Evolutionary conservation across 2,888 invertebrate species (phyloP), one percentile per base, ranked within the genome.

Genomic region (Crocallis elinguaria): DNA sequence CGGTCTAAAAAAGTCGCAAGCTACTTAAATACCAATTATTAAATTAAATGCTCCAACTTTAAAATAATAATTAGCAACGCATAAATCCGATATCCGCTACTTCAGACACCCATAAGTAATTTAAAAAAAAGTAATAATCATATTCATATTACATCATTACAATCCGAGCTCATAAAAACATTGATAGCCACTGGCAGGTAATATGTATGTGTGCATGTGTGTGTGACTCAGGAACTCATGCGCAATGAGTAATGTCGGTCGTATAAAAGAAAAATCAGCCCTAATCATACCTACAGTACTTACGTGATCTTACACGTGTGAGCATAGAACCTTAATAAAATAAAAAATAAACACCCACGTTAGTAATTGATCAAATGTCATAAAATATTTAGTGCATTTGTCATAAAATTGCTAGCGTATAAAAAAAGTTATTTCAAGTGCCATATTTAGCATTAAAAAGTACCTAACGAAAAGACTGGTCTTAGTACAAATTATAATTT

Each of bases 211-310:
- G 12, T 19, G 9, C 6, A 13, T 21, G 30, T 43, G 43, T 43
- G 36, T 19, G 44, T 54, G 58, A 62, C 9, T 61, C 62, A 62
- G n/a, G n/a, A n/a, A n/a, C n/a, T n/a, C n/a, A n/a, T n/a, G n/a
- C n/a, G n/a, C n/a, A n/a, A n/a, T 25, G 17, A 46, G 35, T 37
- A 48, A 35, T 39, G 41, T 37, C 44, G 36, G 19, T 25, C 43
- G 57, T 69, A 67, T 70, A 67, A 64, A 72, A 70, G 68, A 66
- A 70, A 67, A 64, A 57, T 48, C 52, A 37, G 59, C 53, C 69
- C 59, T 66, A 61, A 60, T 57, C 41, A 19, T 48, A 60, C 58
- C 50, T 61, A 52, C 55, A 64, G 59, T 60, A 55, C 50, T 21
- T 48, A 45, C 29, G 29, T 9, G 17, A 32, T 13, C 39, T 11